Evolutionary conservation across 2,888 invertebrate genomes (phyloP).

Genomic region (Scelioninae gen. 1): DNA sequence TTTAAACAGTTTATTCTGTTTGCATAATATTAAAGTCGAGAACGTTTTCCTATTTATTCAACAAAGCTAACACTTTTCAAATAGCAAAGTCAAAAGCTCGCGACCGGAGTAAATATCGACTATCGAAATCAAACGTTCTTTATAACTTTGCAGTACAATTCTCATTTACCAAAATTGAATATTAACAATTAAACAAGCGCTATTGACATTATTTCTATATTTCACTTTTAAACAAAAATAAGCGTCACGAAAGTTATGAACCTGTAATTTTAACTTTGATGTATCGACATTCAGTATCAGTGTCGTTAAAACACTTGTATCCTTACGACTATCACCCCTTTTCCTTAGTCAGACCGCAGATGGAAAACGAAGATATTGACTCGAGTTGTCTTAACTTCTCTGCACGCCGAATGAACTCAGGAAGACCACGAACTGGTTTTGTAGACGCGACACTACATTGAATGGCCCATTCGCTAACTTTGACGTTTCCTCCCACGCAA

Average conservation of each 20-base stretch:
- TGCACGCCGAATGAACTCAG: constrained; percentile 72
- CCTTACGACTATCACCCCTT: constrained; percentile 4
- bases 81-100: constrained; percentile 20
- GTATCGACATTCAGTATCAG: too few species aligned
- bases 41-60: constrained; percentile 35
- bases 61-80: constrained; percentile 2
- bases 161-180: too few species aligned
- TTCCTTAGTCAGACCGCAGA: constrained; percentile 22
- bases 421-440: constrained; percentile 75
- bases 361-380: constrained; percentile 47
- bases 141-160: not conserved
- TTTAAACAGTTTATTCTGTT: constrained; percentile 48
- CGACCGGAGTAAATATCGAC: constrained; percentile 15
- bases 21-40: constrained; percentile 25
- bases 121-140: constrained; percentile 4
- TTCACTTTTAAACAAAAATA: too few species aligned
- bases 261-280: too few species aligned
- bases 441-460: constrained; percentile 74
- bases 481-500: constrained; percentile 77
- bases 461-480: constrained; percentile 78
- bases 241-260: too few species aligned
- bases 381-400: constrained; percentile 51
- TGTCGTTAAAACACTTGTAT: too few species aligned
- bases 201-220: too few species aligned
- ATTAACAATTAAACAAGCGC: too few species aligned